Conservation (phyloP, 2,888 invertebrate species). For the Gari tellinella region DNA sequence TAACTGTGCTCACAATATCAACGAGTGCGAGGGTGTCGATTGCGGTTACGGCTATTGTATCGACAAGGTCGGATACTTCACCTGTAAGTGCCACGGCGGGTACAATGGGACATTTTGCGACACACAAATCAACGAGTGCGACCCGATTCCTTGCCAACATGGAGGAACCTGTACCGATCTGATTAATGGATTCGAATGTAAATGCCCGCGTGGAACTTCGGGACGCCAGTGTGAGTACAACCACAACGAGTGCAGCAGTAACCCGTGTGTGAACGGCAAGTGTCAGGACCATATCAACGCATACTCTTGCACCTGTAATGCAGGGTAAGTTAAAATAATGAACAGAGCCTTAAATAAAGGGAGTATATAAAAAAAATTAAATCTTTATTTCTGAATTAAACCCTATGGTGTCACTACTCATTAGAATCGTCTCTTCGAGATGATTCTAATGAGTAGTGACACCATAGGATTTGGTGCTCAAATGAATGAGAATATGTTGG, state of each 20-base stretch:
- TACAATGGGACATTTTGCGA: conserved; percentile 95
- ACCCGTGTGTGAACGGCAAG: conserved; percentile 97
- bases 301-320: conserved; percentile 95
- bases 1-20: conserved; percentile 97
- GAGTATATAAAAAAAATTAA: too few relatives aligned
- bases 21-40: conserved; percentile 89
- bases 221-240: conserved; percentile 90
- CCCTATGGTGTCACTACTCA: too few relatives aligned
- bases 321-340: conserved; percentile 88
- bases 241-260: conserved; percentile 96
- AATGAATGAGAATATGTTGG: too few relatives aligned
- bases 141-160: conserved; percentile 95
- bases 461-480: too few relatives aligned
- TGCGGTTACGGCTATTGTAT: conserved; percentile 97
- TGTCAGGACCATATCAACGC: conserved; percentile 94
- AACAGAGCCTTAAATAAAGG: too few relatives aligned
- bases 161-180: conserved; percentile 97
- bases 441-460: too few relatives aligned
- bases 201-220: conserved; percentile 74
- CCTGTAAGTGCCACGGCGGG: conserved; percentile 94
- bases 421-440: too few relatives aligned
- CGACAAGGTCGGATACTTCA: conserved; percentile 94
- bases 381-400: too few relatives aligned
- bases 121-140: conserved; percentile 94
- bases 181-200: conserved; percentile 86